A percentile compares a stretch with the other conserved stretches of the same genome.
phyloP scores from a whole-genome alignment of 2,113 vertebrate species.

The Progne subis region DNA sequence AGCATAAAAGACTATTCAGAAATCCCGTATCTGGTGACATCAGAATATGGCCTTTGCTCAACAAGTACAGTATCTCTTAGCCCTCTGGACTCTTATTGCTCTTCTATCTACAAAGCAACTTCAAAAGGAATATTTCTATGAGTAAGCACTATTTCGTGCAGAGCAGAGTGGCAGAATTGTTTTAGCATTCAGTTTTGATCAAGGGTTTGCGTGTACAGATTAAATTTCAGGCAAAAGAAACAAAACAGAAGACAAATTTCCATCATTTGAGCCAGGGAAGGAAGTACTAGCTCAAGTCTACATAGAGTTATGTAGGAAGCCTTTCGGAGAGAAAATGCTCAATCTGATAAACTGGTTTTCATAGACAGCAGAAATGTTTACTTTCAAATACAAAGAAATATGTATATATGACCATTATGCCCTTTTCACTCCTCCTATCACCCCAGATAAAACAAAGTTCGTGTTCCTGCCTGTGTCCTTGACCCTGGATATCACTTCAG shows the following conservation, averaged over 20 bases:
- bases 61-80: constrained; percentile 8
- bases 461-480: not conserved
- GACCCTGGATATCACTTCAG: not conserved
- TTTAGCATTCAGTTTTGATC: constrained; percentile 54
- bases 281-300: not conserved
- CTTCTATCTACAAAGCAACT: constrained; percentile 21
- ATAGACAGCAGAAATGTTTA: not conserved
- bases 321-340: not conserved
- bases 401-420: not conserved
- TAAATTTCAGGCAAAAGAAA: constrained; percentile 40
- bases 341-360: not conserved
- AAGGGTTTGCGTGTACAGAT: constrained; percentile 9
- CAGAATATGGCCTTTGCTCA: constrained; percentile 6
- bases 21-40: constrained; percentile 22
- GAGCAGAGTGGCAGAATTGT: constrained; percentile 2
- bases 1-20: constrained; percentile 40
- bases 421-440: not conserved
- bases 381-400: not conserved
- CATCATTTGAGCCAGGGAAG: constrained; percentile 12
- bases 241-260: constrained; percentile 38
- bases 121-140: constrained; percentile 35
- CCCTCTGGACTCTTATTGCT: not conserved
- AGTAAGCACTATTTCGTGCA: constrained; percentile 30
- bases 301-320: not conserved
- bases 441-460: not conserved